Evolutionary conservation across 2,797 vertebrate genomes (phyloP), one percentile per base, ranked within the genome.

Genomic region (Brachymystax lenok): DNA sequence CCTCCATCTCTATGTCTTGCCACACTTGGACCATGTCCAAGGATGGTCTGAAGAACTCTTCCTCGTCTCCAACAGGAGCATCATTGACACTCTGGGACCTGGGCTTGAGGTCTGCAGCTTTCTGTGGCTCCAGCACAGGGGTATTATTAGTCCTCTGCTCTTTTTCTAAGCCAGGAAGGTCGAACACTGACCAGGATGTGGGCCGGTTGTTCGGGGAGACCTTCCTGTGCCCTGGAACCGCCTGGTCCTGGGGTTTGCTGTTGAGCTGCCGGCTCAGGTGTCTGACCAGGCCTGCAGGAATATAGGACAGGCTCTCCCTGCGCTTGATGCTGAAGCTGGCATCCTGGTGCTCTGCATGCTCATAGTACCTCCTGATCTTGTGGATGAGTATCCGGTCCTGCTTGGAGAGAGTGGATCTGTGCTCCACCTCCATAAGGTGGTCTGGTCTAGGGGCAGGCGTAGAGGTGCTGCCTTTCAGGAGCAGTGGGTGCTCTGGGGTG

Each of bases 241-340:
- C 75, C 54, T 94, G 90, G 2, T 93, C 90, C 80, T 87, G 85
- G 0, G 95, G 96, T 56, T 92, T 78, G 63, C 85, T 91, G 67
- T 96, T 96, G 68, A 99, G 90, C 80, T 96, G 96, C 83, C 82
- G 94, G 72, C 98, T 95, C 0, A 96, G 94, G 79, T 95, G 96
- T 12, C 94, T 94, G 35, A 99, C 97, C 70, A 99, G 85, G 24
- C 98, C 98, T 3, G 96, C 93, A 61, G 98, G 98, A 74, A 99
- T 99, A 67, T 97, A 98, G 33, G 97, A 97, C 28, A 99, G 95
- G 83, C 98, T 99, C 87, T 99, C 97, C 1, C 97, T 91, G 81
- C 97, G 96, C 79, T 94, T 95, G 79, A 98, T 89, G n/a, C 96
- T 95, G 5, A 98, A 97, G 85, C 90, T 78, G 0, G 92, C 94